These are phyloP conservation scores for Mastomys natalensis DNA, from an alignment of 2,113 vertebrate genomes.

Conservation along the genomic window DNA sequence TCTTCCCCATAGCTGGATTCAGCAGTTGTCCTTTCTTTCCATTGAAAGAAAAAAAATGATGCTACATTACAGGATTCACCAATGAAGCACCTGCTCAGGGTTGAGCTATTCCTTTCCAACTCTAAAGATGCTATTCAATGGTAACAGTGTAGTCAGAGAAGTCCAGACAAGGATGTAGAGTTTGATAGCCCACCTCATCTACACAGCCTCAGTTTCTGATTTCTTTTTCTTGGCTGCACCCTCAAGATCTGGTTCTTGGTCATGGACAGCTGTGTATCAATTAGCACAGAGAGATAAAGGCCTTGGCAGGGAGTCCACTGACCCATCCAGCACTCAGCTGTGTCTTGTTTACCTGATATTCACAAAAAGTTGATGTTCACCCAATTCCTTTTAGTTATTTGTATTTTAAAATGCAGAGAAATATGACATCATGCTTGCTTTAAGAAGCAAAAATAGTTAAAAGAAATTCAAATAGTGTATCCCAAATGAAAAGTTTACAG, in stretches of 20 bases:
- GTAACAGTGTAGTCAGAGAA: not conserved
- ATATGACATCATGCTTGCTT: not conserved
- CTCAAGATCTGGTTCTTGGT: not conserved
- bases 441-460: not conserved
- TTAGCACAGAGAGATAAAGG: not conserved
- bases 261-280: not conserved
- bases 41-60: not conserved
- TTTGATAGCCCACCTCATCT: not conserved
- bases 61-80: not conserved
- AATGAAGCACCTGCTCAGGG: not conserved
- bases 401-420: conserved; percentile 4
- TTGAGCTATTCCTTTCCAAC: not conserved
- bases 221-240: not conserved
- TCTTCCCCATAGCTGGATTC: not conserved
- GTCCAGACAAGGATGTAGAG: not conserved
- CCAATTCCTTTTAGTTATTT: not conserved
- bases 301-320: not conserved
- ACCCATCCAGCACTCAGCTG: not conserved
- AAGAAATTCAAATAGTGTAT: not conserved
- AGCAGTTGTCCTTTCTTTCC: not conserved
- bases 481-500: not conserved
- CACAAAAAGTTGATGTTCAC: too few species aligned
- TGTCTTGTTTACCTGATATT: not conserved
- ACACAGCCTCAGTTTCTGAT: not conserved
- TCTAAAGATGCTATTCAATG: not conserved